Evolutionary conservation across 2,888 invertebrate genomes (phyloP).

Genomic region (Brachycybe producta): DNA sequence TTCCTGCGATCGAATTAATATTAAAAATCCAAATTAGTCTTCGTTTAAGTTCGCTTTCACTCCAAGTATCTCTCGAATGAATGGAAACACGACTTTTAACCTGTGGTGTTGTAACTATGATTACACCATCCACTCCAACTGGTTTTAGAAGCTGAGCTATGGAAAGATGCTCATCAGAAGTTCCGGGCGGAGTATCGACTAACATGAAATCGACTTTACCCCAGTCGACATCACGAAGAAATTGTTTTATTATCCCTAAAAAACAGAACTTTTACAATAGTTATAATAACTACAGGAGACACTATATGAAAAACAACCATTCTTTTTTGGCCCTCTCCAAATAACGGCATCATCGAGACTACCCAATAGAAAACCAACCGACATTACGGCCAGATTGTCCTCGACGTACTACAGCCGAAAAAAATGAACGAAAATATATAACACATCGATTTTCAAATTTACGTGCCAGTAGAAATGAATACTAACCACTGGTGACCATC

Average conservation of each 20-base stretch:
- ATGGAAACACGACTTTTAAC: too few relatives aligned
- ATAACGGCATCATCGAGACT: conserved; percentile 77
- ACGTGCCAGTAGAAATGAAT: not conserved
- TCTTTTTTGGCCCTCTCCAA: conserved; percentile 94
- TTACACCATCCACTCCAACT: conserved; percentile 51
- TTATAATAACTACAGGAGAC: too few relatives aligned
- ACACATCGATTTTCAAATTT: not conserved
- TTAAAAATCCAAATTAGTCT: not conserved
- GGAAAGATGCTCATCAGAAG: conserved; percentile 88
- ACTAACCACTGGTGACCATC: conserved; percentile 88
- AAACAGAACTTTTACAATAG: conserved; percentile 17
- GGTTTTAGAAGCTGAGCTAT: conserved; percentile 71
- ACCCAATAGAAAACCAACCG: conserved; percentile 79
- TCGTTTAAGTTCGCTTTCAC: too few relatives aligned
- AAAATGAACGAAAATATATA: not conserved
- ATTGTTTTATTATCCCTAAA: conserved; percentile 80
- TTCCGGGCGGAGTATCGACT: conserved; percentile 97
- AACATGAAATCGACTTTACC: conserved; percentile 82
- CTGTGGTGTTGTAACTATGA: conserved; percentile 90
- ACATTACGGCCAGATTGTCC: conserved; percentile 67
- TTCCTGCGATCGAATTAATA: conserved; percentile 5
- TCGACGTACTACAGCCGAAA: conserved; percentile 9
- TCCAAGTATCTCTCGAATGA: too few relatives aligned
- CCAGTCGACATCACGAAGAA: conserved; percentile 83
- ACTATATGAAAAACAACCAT: conserved; percentile 35